Conservation (phyloP, 2,113 vertebrate genomes). For the Psephotus haematonotus region DNA sequence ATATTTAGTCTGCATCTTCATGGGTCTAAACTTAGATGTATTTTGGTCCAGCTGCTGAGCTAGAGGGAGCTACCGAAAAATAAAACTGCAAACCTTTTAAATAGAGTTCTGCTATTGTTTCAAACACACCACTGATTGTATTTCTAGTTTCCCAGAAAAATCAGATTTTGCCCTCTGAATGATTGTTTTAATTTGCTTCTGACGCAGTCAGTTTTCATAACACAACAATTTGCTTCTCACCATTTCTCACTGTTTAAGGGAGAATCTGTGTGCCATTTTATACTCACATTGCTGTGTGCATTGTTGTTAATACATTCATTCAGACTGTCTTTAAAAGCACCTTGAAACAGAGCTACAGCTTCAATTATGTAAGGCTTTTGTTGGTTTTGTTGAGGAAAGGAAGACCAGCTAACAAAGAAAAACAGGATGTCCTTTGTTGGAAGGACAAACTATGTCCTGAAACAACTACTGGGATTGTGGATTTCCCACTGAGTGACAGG, state of each 20-base stretch:
- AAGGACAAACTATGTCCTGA: background rate
- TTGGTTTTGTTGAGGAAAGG: background rate
- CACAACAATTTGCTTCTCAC: background rate
- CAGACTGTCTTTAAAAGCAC: background rate
- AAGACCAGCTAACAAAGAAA: background rate
- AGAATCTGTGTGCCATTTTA: background rate
- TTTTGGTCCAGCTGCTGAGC: background rate
- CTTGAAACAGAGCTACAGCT: background rate
- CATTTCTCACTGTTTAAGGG: background rate
- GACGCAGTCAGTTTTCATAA: background rate
- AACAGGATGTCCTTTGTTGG: constrained; percentile 12
- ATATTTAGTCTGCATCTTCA: constrained; percentile 16
- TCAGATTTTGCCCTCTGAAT: background rate
- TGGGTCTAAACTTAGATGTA: constrained; percentile 18
- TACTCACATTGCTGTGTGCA: background rate
- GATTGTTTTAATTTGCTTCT: background rate
- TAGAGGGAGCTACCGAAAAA: constrained; percentile 8
- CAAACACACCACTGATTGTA: background rate
- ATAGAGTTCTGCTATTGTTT: background rate
- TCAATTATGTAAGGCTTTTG: background rate
- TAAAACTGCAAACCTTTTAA: background rate
- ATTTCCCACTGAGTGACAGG: constrained; percentile 43
- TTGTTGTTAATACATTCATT: background rate
- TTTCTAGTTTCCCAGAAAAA: background rate
- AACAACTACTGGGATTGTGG: background rate